Evolutionary conservation across 2,113 vertebrate genomes (phyloP).

Genomic region (Tonatia bakeri): DNA sequence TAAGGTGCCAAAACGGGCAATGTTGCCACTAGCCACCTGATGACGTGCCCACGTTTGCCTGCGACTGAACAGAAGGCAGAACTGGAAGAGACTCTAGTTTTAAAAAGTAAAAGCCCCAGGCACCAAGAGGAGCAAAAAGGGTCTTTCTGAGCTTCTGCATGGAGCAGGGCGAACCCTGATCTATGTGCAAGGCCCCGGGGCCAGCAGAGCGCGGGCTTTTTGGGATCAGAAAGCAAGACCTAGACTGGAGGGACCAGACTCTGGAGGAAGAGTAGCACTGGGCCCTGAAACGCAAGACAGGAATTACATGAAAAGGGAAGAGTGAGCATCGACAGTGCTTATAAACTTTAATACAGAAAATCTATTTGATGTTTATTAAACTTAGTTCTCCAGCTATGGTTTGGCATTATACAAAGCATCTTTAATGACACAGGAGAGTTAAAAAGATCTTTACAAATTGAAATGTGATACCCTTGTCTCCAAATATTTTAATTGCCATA

Average conservation of each 20-base stretch:
- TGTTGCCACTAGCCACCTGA: neutral
- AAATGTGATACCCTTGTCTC: slow-evolving; percentile 92
- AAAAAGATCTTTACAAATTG: slow-evolving; percentile 93
- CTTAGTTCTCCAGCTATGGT: slow-evolving; percentile 90
- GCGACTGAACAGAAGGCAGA: neutral
- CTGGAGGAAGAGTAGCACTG: neutral
- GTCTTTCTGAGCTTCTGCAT: neutral
- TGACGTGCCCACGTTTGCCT: neutral
- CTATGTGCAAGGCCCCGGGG: neutral
- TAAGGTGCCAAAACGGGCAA: neutral
- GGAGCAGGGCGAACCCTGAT: neutral
- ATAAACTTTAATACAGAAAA: slow-evolving; percentile 88
- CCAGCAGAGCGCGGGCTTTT: neutral
- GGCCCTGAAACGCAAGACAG: neutral
- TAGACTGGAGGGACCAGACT: neutral
- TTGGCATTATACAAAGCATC: slow-evolving; percentile 92
- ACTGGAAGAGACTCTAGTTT: neutral
- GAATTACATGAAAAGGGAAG: neutral
- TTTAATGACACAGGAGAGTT: slow-evolving; percentile 89
- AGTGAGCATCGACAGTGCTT: slow-evolving; percentile 33
- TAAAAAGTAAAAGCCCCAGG: neutral
- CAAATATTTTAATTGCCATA: slow-evolving; percentile 92
- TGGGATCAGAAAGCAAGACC: neutral
- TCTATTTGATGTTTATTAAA: slow-evolving; percentile 92
- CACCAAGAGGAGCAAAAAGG: neutral